Percentiles rank a stretch among this genome's conserved stretches.
These are phyloP conservation scores for Anser cygnoides DNA, from an alignment of 2,113 vertebrate genomes.

Conservation along the genomic window DNA sequence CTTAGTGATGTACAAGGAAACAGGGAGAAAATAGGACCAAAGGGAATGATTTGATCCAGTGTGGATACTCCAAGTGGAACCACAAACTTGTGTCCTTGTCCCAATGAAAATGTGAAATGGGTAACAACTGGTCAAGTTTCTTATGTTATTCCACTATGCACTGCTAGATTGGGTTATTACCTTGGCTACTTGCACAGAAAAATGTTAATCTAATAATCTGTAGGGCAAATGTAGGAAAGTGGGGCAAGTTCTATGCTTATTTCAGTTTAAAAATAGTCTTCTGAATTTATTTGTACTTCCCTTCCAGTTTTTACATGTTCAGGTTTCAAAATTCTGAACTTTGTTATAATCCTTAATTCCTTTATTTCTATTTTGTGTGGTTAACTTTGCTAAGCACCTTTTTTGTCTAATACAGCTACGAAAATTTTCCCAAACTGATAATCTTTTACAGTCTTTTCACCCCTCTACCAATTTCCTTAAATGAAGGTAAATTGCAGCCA, in stretches of 20 bases:
- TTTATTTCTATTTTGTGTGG: background rate
- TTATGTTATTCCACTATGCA: background rate
- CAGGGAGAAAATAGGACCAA: background rate
- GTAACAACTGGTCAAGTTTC: background rate
- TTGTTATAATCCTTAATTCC: background rate
- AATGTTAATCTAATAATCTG: background rate
- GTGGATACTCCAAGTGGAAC: background rate
- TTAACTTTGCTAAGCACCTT: background rate
- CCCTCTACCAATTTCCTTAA: background rate
- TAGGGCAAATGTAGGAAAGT: background rate
- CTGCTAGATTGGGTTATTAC: background rate
- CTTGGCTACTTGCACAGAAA: background rate
- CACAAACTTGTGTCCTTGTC: background rate
- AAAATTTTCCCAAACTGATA: background rate
- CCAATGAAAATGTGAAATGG: background rate
- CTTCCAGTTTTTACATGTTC: background rate
- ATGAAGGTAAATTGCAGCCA: constrained; percentile 8
- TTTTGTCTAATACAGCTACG: background rate
- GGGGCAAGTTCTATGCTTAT: background rate
- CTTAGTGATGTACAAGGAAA: background rate
- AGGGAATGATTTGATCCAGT: background rate
- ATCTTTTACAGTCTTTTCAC: background rate
- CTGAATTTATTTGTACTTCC: background rate
- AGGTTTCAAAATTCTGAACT: background rate
- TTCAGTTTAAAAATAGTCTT: background rate